phyloP scores from a whole-genome alignment of 2,888 invertebrate species.

The Polydrusus tereticollis region DNA sequence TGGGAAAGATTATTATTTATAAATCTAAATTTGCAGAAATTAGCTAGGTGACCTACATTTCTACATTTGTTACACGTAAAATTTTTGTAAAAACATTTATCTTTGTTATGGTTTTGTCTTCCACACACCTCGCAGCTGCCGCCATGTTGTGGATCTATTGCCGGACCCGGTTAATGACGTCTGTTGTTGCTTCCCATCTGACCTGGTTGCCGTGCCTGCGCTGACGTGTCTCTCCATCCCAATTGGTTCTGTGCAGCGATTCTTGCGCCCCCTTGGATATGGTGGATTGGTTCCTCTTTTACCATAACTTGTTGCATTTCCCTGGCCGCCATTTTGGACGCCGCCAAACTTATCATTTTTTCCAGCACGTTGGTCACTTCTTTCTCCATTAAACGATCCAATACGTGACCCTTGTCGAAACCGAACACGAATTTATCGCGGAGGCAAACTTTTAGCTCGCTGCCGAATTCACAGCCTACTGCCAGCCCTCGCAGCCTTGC shows the following conservation, averaged over 20 bases:
- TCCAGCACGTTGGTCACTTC: slow-evolving; percentile 23
- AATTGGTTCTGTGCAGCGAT: background rate
- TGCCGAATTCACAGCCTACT: background rate
- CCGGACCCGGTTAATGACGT: too few species aligned
- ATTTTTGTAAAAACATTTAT: slow-evolving; percentile 44
- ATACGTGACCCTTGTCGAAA: slow-evolving; percentile 41
- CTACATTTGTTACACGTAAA: slow-evolving; percentile 28
- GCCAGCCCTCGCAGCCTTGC: background rate
- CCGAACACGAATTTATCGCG: slow-evolving; percentile 53
- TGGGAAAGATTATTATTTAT: background rate
- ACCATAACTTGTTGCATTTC: slow-evolving; percentile 11
- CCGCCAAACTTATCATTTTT: slow-evolving; percentile 23
- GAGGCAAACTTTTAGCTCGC: slow-evolving; percentile 37
- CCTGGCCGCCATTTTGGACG: slow-evolving; percentile 38
- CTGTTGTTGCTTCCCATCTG: too few species aligned
- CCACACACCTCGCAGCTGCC: slow-evolving; percentile 27
- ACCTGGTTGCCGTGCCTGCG: background rate
- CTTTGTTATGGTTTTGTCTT: slow-evolving; percentile 26
- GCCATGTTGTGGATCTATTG: background rate
- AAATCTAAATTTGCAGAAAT: background rate
- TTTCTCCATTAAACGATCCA: slow-evolving; percentile 48
- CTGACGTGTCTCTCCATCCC: background rate
- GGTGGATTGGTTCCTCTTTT: slow-evolving; percentile 21
- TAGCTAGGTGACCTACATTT: slow-evolving; percentile 27
- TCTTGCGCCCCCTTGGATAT: background rate